Percentiles rank a stretch among this genome's conserved stretches.
Conservation (phyloP, 2,888 invertebrate species). For the Gastrophysa polygoni region DNA sequence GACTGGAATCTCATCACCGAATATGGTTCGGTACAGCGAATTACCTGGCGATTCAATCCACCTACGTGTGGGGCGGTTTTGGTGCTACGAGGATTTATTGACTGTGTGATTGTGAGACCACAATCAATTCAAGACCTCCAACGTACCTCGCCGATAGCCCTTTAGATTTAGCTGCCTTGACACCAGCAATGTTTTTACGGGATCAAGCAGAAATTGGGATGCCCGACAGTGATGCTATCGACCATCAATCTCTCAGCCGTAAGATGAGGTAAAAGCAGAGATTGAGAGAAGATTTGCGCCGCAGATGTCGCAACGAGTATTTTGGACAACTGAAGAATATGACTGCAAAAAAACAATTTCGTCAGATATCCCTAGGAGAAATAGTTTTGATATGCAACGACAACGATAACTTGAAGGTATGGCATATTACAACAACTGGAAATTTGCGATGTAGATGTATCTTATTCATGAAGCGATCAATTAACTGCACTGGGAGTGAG, state of each 20-base stretch:
- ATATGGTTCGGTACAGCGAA: conserved; percentile 30
- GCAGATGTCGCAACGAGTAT: conserved; percentile 36
- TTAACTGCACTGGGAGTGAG: too few relatives aligned
- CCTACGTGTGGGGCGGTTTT: conserved; percentile 56
- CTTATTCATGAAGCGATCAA: too few relatives aligned
- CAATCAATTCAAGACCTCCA: conserved; percentile 21
- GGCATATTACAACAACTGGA: too few relatives aligned
- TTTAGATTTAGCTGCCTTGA: conserved; percentile 24
- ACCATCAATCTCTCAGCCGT: conserved; percentile 25
- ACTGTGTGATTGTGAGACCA: conserved; percentile 24
- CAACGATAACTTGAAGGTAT: too few relatives aligned
- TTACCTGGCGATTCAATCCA: conserved; percentile 51
- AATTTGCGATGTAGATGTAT: too few relatives aligned
- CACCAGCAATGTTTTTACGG: conserved; percentile 42
- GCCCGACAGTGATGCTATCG: conserved; percentile 33
- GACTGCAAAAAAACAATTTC: conserved; percentile 8
- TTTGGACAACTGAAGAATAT: conserved; percentile 30
- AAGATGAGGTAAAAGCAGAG: conserved; percentile 31
- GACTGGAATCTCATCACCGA: conserved; percentile 40
- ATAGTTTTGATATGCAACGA: conserved; percentile 34
- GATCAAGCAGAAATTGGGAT: conserved; percentile 27
- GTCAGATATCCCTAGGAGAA: conserved; percentile 20
- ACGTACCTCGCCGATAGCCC: conserved; percentile 22
- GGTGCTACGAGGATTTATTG: conserved; percentile 49
- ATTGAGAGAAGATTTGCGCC: conserved; percentile 36